Evolutionary conservation across 2,888 invertebrate species (phyloP).

Genomic region (Noctuana brunneofusca): DNA sequence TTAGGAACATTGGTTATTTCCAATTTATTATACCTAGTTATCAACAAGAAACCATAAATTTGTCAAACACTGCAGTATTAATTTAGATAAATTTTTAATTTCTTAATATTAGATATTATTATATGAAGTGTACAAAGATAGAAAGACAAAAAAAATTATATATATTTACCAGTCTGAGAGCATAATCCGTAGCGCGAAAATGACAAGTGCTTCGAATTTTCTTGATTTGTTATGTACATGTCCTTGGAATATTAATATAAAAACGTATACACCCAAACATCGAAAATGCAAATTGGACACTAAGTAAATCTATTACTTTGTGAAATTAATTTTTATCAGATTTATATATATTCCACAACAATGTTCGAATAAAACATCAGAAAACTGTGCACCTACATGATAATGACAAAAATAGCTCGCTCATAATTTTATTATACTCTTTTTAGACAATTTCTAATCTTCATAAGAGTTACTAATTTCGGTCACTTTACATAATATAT

Average conservation of each 20-base stretch:
- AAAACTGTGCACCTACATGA: slow-evolving; percentile 24
- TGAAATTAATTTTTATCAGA: slow-evolving; percentile 10
- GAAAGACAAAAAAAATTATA: neutral
- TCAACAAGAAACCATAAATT: neutral
- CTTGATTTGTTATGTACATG: slow-evolving; percentile 78
- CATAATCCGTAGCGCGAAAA: slow-evolving; percentile 71
- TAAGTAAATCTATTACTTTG: slow-evolving; percentile 5
- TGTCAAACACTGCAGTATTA: neutral
- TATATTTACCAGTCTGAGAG: slow-evolving; percentile 64
- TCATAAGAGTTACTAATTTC: slow-evolving; percentile 6
- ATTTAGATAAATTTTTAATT: neutral
- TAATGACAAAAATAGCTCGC: slow-evolving; percentile 28
- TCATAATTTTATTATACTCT: slow-evolving; percentile 6
- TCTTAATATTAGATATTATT: too few species aligned
- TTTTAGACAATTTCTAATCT: slow-evolving; percentile 14
- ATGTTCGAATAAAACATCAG: slow-evolving; percentile 23
- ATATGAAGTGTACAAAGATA: neutral
- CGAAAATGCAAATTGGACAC: slow-evolving; percentile 48
- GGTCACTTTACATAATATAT: neutral
- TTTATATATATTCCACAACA: slow-evolving; percentile 14
- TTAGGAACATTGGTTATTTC: too few species aligned
- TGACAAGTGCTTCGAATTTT: slow-evolving; percentile 70
- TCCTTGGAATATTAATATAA: slow-evolving; percentile 71
- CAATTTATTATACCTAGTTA: too few species aligned
- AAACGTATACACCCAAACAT: slow-evolving; percentile 66